phyloP scores from a whole-genome alignment of 2,797 vertebrate species.

The Falco cherrug region DNA sequence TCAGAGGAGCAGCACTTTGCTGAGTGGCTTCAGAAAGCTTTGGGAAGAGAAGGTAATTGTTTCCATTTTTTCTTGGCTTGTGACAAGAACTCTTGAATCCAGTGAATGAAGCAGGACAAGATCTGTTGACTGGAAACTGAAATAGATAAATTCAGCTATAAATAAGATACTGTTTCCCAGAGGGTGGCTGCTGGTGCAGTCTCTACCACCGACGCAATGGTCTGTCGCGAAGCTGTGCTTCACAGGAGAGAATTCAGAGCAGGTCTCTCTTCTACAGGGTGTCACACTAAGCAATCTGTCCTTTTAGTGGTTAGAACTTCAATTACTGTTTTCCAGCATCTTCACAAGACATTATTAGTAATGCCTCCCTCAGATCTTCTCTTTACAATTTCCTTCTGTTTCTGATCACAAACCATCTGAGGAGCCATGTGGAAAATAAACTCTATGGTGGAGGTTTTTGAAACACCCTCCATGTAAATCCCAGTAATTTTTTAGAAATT shows the following conservation, averaged over 20 bases:
- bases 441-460: not conserved
- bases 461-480: not conserved
- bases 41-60: not conserved
- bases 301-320: not conserved
- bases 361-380: not conserved
- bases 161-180: not conserved
- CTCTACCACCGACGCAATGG: fast-evolving
- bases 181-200: not conserved
- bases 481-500: not conserved
- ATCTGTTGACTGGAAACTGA: not conserved
- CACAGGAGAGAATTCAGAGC: not conserved
- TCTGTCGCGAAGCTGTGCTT: not conserved
- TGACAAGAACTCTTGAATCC: not conserved
- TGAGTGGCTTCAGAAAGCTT: not conserved
- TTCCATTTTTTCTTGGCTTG: not conserved
- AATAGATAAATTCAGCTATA: not conserved
- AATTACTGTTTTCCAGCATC: not conserved
- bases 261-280: not conserved
- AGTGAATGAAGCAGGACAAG: not conserved
- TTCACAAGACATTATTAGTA: not conserved
- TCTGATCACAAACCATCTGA: not conserved
- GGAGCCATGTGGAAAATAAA: not conserved
- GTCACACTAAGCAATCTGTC: not conserved
- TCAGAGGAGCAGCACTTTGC: not conserved
- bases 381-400: not conserved